Percentiles rank a stretch among this genome's conserved stretches.
phyloP scores from a whole-genome alignment of 1,140 invertebrate genomes.

The Drosophila kohkoa region DNA sequence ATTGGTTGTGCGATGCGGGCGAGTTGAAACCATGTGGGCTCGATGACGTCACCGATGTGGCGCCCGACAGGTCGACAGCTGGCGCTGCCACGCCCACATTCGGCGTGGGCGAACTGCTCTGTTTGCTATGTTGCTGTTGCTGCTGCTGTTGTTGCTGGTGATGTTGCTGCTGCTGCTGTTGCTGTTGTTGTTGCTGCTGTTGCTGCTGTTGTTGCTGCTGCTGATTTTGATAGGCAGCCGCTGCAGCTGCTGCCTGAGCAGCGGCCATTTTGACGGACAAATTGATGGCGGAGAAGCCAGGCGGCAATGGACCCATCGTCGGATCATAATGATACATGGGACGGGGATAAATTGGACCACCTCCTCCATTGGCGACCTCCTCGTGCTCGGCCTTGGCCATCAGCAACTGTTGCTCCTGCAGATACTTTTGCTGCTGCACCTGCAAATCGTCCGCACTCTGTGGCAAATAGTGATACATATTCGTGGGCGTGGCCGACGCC shows the following conservation, averaged over 20 bases:
- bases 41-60: slow-evolving; percentile 90
- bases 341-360: slow-evolving; percentile 90
- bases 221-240: slow-evolving; percentile 81
- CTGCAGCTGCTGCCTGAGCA: slow-evolving; percentile 88
- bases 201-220: slow-evolving; percentile 66
- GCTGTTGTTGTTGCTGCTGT: slow-evolving; percentile 82
- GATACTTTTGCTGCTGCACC: slow-evolving; percentile 87
- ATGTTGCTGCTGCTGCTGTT: slow-evolving; percentile 63
- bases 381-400: slow-evolving; percentile 88
- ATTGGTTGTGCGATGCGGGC: slow-evolving; percentile 81
- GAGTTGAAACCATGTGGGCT: slow-evolving; percentile 90
- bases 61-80: slow-evolving; percentile 94
- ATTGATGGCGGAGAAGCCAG: slow-evolving; percentile 93
- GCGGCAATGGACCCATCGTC: slow-evolving; percentile 87
- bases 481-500: slow-evolving; percentile 84
- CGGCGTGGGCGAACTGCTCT: slow-evolving; percentile 77
- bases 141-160: slow-evolving; percentile 60
- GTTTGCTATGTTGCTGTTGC: slow-evolving; percentile 69
- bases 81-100: slow-evolving; percentile 87
- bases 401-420: slow-evolving; percentile 88
- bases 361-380: slow-evolving; percentile 77
- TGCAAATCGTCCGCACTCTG: slow-evolving; percentile 80
- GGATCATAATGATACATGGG: slow-evolving; percentile 93
- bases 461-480: slow-evolving; percentile 87
- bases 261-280: slow-evolving; percentile 93